phyloP scores from a whole-genome alignment of 2,797 vertebrate genomes.

The Pangasius macronema region DNA sequence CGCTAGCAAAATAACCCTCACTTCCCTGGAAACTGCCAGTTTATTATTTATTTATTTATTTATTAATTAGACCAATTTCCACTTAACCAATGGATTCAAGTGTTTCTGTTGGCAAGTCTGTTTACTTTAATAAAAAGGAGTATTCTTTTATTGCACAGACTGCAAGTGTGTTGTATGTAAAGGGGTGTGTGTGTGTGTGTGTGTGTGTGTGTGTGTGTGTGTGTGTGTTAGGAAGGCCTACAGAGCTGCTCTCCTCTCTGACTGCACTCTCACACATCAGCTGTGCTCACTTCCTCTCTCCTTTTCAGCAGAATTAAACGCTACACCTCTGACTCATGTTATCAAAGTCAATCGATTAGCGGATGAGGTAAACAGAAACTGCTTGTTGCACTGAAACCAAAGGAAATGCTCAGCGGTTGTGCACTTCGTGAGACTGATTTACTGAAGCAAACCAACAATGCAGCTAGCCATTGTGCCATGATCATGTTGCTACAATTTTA shows the following conservation, averaged over 20 bases:
- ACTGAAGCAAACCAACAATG: not conserved
- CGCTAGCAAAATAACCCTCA: not conserved
- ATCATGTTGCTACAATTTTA: not conserved
- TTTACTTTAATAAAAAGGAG: not conserved
- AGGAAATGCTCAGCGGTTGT: conserved; percentile 27
- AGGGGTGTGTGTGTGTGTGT: no score
- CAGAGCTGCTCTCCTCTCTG: conserved; percentile 33
- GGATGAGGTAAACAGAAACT: conserved; percentile 35
- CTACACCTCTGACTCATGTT: conserved; percentile 39
- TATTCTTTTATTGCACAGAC: not conserved
- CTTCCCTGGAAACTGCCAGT: not conserved
- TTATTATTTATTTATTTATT: not conserved
- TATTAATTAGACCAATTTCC: not conserved
- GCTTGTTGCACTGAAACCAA: conserved; percentile 38
- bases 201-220: not conserved
- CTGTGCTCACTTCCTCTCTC: conserved; percentile 33
- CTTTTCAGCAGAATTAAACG: conserved; percentile 16
- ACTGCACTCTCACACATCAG: conserved; percentile 20
- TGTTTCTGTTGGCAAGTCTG: not conserved
- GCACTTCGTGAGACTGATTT: conserved; percentile 5
- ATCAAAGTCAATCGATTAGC: conserved; percentile 32
- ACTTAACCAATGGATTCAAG: not conserved
- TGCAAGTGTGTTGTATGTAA: not conserved
- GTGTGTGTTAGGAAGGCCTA: not conserved
- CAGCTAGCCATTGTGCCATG: not conserved